phyloP scores from a whole-genome alignment of 2,113 vertebrate species.

The Grantiella picta region DNA sequence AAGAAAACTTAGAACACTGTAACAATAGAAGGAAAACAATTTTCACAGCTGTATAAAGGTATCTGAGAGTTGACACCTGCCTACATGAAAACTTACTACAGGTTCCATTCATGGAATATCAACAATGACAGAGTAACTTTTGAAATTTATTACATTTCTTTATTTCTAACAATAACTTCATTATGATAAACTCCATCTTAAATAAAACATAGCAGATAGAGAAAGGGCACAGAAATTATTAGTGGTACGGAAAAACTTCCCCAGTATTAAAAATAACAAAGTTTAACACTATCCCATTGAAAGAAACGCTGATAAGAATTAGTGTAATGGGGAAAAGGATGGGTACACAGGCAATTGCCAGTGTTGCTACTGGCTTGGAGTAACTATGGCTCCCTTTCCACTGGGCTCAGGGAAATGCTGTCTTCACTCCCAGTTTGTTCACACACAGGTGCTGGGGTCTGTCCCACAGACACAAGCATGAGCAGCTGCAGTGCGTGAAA shows the following conservation, averaged over 20 bases:
- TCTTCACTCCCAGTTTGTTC: not conserved
- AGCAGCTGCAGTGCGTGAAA: rapidly evolving
- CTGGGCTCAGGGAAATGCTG: not conserved
- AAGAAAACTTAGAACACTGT: not conserved
- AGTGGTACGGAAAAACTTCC: not conserved
- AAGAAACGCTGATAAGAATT: not conserved
- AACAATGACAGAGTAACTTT: not conserved
- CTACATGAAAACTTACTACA: not conserved
- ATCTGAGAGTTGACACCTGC: not conserved
- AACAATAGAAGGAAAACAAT: not conserved
- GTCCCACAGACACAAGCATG: rapidly evolving
- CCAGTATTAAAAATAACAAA: not conserved
- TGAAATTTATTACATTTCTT: not conserved
- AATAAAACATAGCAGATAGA: not conserved
- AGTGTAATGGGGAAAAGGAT: not conserved
- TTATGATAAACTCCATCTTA: not conserved
- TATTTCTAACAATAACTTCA: not conserved
- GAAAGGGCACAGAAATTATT: not conserved
- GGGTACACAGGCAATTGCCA: not conserved
- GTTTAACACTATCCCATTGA: not conserved
- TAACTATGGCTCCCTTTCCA: not conserved
- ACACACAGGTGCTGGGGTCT: not conserved
- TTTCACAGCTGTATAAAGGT: not conserved
- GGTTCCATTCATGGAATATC: not conserved
- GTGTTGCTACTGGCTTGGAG: not conserved